phyloP scores from a whole-genome alignment of 2,113 vertebrate genomes.

The Aegithalos caudatus region DNA sequence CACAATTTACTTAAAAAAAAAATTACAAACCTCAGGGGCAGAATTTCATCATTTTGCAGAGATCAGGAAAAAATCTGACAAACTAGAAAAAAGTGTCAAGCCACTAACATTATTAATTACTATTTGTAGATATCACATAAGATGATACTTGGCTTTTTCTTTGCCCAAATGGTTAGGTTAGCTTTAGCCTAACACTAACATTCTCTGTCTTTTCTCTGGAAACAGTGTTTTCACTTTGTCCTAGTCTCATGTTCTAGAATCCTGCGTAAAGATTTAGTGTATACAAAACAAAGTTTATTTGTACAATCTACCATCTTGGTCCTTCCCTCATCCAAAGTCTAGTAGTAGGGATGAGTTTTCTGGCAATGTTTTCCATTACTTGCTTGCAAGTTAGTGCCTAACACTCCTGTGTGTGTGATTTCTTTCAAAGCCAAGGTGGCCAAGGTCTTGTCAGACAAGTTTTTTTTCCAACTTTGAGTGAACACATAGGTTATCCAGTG shows the following conservation, averaged over 20 bases:
- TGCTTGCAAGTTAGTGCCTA: background rate
- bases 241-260: background rate
- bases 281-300: background rate
- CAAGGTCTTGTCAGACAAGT: too few relatives aligned
- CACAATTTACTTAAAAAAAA: background rate
- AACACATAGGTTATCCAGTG: background rate
- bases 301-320: background rate
- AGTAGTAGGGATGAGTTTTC: background rate
- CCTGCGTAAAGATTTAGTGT: background rate
- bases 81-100: background rate
- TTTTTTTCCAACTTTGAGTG: background rate
- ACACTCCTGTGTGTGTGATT: fast-evolving
- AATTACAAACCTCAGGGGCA: background rate
- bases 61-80: background rate
- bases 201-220: background rate
- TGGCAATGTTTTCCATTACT: background rate
- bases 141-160: background rate
- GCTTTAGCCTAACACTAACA: background rate
- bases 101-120: background rate
- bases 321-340: background rate
- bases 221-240: background rate
- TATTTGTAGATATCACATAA: background rate
- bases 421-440: background rate
- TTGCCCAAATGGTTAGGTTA: background rate
- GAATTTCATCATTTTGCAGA: background rate